Evolutionary conservation across 53 echinoderm and acorn worm genomes (phyloP), one percentile per base, ranked within the genome.

Genomic region (Hippasteria phrygiana): DNA sequence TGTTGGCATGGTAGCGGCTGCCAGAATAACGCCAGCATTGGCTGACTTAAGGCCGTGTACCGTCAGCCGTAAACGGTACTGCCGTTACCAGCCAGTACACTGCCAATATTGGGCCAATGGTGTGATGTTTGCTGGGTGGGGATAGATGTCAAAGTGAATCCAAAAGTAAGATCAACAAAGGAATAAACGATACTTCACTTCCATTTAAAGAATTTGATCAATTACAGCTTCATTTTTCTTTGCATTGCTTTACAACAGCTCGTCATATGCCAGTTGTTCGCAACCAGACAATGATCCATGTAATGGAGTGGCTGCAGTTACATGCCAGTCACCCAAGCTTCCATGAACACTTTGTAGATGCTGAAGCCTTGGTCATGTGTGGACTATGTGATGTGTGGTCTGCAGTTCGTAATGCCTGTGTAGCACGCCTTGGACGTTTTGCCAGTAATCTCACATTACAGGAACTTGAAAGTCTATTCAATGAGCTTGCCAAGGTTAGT

Each of bases 361-460:
- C 92, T 5, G 86, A 89, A 42, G 73, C 89, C 34, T 62, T 97
- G 50, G 67, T 97, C 33, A 5, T 95, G 42, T 87, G 87, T 77
- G 97, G 97, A 1, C 56, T 97, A 56, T 92, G 94, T 5, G 97
- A 97, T 67, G 94, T 97, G 34, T 97, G 97, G 97, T 97, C 97
- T 2, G 95, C 95, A 1, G 93, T 97, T 51, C 92, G 97, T 36
- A 97, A 95, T 64, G 95, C 94, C 13, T 92, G 91, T 56, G 92
- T 94, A 12, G 62, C 89, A 31, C 48, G 97, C 14, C 89, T 97
- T 4, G 67, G 90, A 12, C 71, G 81, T 6, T 88, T 97, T 27
- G 75, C 95, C 29, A 94, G 90, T 33, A 71, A 83, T 55, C 89
- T 97, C 56, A 91, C 94, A 46, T 62, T 97, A 18, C 43, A 74